Percentiles rank a stretch among this genome's conserved stretches.
phyloP scores from a whole-genome alignment of 2,797 vertebrate species.

The Scyliorhinus canicula region DNA sequence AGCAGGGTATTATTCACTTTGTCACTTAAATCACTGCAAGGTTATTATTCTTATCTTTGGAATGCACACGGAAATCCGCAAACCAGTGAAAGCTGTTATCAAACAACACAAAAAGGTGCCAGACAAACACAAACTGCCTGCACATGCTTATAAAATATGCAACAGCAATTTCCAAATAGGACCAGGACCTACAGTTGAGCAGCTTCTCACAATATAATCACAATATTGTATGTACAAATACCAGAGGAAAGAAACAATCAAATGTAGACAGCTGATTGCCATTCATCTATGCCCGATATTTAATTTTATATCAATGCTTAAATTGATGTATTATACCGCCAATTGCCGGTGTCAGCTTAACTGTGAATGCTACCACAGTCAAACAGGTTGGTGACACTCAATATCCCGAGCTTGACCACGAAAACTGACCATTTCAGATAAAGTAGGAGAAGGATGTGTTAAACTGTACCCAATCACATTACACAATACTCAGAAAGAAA shows the following conservation, averaged over 20 bases:
- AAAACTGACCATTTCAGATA: neutral
- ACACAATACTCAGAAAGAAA: neutral
- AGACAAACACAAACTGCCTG: neutral
- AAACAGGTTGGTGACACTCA: neutral
- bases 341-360: neutral
- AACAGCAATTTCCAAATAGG: neutral
- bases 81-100: neutral
- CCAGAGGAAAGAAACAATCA: neutral
- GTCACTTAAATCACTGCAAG: neutral
- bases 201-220: neutral
- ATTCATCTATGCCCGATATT: neutral
- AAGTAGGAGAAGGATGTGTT: neutral
- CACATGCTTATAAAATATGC: neutral
- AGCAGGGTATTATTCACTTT: neutral
- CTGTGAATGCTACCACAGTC: neutral
- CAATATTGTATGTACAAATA: neutral
- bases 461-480: neutral
- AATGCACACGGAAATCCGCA: neutral
- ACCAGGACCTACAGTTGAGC: neutral
- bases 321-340: neutral
- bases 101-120: neutral
- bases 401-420: neutral
- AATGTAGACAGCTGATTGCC: neutral
- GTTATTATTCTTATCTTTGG: neutral
- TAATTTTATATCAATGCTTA: neutral